Evolutionary conservation across 2,888 invertebrate genomes (phyloP).

Genomic region (Andrena flavipes): DNA sequence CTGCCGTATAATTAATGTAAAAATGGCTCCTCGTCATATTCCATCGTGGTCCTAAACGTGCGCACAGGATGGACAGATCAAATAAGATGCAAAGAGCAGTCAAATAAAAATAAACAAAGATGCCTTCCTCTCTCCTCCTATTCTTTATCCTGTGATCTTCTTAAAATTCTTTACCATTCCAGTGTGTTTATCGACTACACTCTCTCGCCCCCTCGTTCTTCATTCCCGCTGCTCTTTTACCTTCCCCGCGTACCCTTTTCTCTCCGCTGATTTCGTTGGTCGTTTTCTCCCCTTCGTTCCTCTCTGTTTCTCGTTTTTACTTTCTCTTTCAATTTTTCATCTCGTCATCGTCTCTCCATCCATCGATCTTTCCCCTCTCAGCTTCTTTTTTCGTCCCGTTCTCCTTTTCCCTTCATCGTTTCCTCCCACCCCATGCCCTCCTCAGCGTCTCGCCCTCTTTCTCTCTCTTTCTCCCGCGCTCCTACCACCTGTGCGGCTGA

Average conservation of each 20-base stretch:
- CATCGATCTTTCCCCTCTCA: neutral
- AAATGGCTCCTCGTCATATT: too few relatives aligned
- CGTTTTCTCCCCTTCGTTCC: conserved; percentile 1
- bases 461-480: conserved; percentile 26
- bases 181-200: too few relatives aligned
- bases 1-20: too few relatives aligned
- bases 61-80: too few relatives aligned
- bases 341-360: conserved; percentile 28
- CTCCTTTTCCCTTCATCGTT: conserved; percentile 6
- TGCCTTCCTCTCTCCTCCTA: neutral
- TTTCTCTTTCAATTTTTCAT: conserved; percentile 59
- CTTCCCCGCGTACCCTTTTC: neutral
- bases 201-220: neutral
- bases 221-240: neutral
- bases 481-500: conserved; percentile 10
- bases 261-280: neutral
- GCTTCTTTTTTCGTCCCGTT: conserved; percentile 20
- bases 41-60: too few relatives aligned
- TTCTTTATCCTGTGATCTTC: neutral
- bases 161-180: too few relatives aligned
- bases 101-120: too few relatives aligned
- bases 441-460: neutral
- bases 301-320: conserved; percentile 50
- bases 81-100: too few relatives aligned
- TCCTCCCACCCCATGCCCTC: neutral